phyloP scores from a whole-genome alignment of 2,797 vertebrate genomes.

The Chromobotia macracanthus region DNA sequence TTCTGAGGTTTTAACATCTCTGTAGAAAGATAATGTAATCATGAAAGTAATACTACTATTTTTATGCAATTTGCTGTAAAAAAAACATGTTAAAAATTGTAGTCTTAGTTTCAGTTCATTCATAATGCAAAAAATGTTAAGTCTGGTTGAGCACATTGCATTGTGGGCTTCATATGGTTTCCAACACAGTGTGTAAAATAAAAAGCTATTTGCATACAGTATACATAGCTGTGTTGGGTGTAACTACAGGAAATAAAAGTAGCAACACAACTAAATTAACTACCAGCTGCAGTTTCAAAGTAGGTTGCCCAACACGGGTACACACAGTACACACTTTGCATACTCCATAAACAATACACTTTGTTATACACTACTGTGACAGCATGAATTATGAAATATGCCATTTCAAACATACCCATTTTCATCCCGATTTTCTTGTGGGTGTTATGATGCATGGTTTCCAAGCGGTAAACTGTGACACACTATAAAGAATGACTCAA shows the following conservation, averaged over 20 bases:
- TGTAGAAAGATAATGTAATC: too few relatives aligned
- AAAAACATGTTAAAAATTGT: too few relatives aligned
- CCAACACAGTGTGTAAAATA: too few relatives aligned
- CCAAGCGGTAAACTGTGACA: conserved; percentile 44
- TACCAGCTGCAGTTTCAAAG: background rate
- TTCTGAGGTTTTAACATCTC: background rate
- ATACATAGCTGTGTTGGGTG: background rate
- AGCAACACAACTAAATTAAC: background rate
- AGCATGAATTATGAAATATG: background rate
- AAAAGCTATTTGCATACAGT: too few relatives aligned
- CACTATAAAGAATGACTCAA: conserved; percentile 30
- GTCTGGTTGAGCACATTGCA: too few relatives aligned
- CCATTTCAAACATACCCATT: background rate
- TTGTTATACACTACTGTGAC: background rate
- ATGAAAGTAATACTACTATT: too few relatives aligned
- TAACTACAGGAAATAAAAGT: background rate
- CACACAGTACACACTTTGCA: background rate
- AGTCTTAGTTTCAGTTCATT: too few relatives aligned
- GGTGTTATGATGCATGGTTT: conserved; percentile 14
- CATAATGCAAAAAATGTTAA: too few relatives aligned
- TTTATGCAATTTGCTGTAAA: too few relatives aligned
- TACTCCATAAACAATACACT: background rate
- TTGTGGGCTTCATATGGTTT: too few relatives aligned
- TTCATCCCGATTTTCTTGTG: conserved; percentile 4
- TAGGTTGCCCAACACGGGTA: background rate